Conservation (phyloP, 2,888 invertebrate genomes). For the Apamea anceps region DNA sequence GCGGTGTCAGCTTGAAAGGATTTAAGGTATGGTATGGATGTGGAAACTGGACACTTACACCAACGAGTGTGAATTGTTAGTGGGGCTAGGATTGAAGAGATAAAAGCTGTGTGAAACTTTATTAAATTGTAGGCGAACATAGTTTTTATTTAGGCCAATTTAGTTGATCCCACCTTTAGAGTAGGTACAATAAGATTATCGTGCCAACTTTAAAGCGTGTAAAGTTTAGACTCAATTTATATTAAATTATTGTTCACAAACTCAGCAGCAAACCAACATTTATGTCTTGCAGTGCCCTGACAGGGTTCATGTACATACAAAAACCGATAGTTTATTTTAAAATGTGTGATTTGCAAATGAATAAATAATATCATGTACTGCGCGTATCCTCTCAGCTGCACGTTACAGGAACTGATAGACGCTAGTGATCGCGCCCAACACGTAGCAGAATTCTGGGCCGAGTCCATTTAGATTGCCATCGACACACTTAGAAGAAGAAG, state of each 20-base stretch:
- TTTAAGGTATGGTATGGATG: slow-evolving; percentile 26
- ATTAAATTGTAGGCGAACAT: background rate
- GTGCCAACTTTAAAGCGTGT: too few relatives aligned
- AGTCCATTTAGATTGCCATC: background rate
- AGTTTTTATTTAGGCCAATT: background rate
- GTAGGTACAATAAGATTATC: background rate
- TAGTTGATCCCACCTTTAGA: background rate
- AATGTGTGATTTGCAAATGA: too few relatives aligned
- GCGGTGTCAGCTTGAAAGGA: slow-evolving; percentile 43
- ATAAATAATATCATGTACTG: background rate
- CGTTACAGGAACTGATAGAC: background rate
- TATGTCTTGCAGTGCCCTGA: too few relatives aligned
- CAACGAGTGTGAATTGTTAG: slow-evolving; percentile 7
- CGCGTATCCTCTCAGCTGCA: background rate
- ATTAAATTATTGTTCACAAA: too few relatives aligned
- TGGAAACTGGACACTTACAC: slow-evolving; percentile 19
- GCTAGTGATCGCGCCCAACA: background rate
- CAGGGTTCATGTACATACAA: too few relatives aligned
- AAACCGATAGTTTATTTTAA: too few relatives aligned
- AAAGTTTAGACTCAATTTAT: too few relatives aligned
- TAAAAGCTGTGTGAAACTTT: background rate
- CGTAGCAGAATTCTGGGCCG: background rate
- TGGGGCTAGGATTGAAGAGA: background rate
- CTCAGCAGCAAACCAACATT: too few relatives aligned
- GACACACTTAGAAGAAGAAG: background rate